Conservation (phyloP, 2,888 invertebrate genomes). For the Ephialtes manifestator region DNA sequence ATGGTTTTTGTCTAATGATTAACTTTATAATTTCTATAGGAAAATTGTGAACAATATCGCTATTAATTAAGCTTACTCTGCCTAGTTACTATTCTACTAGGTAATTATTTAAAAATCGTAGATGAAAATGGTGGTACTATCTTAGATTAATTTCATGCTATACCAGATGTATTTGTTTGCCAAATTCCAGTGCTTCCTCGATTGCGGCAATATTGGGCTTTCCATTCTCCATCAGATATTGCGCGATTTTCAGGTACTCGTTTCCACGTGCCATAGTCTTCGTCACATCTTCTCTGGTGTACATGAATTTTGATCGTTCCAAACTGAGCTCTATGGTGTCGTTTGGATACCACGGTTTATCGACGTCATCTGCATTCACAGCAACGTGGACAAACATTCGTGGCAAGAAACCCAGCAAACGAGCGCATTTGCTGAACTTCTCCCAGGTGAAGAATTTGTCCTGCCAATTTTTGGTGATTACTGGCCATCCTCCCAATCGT, state of each 20-base stretch:
- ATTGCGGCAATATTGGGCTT: conserved; percentile 59
- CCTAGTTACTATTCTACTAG: no score
- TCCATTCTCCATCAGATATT: conserved; percentile 47
- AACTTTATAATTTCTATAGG: not conserved
- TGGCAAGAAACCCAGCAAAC: conserved; percentile 71
- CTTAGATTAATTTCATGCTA: not conserved
- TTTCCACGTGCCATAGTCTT: conserved; percentile 44
- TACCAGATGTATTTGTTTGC: conserved; percentile 61
- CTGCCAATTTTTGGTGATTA: conserved; percentile 69
- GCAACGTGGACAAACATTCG: conserved; percentile 72
- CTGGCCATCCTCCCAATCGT: conserved; percentile 71
- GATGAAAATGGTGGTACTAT: not conserved
- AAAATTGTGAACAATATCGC: not conserved
- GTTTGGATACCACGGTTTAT: conserved; percentile 66
- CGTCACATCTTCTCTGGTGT: conserved; percentile 42
- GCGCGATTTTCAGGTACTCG: conserved; percentile 66
- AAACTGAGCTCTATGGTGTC: conserved; percentile 71
- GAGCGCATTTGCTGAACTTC: conserved; percentile 71
- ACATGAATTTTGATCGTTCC: conserved; percentile 65
- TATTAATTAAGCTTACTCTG: not conserved
- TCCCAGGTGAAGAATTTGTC: conserved; percentile 70
- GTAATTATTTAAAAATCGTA: not conserved
- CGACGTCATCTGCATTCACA: conserved; percentile 70
- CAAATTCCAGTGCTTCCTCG: conserved; percentile 63
- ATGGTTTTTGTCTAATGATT: not conserved